Conservation (phyloP, 2,113 vertebrate genomes). For the Thymallus thymallus region DNA sequence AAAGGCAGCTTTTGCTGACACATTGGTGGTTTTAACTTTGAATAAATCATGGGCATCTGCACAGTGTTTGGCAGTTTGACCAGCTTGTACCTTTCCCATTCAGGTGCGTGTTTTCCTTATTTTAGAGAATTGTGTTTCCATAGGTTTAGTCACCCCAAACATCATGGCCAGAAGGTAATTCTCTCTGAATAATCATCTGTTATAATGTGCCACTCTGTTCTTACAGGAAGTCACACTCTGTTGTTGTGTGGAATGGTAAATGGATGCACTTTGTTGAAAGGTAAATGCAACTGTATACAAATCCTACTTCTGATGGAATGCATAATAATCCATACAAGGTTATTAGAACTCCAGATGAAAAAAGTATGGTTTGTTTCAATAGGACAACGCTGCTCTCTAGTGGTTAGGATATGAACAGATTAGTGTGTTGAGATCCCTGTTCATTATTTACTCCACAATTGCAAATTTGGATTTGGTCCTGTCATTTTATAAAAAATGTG, state of each 20-base stretch:
- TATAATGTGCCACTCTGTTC: not conserved
- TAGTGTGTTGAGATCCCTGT: not conserved
- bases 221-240: not conserved
- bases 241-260: not conserved
- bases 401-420: slow-evolving; percentile 28
- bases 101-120: too few relatives aligned
- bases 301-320: slow-evolving; percentile 58
- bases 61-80: too few relatives aligned
- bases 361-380: not conserved
- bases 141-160: not conserved
- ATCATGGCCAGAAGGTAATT: not conserved
- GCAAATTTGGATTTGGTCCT: not conserved
- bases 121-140: not conserved
- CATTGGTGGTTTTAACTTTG: too few relatives aligned
- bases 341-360: slow-evolving; percentile 35
- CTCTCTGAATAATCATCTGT: not conserved
- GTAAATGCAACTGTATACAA: slow-evolving; percentile 54
- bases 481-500: not conserved
- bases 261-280: not conserved
- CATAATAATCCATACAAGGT: slow-evolving; percentile 51
- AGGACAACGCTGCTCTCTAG: slow-evolving; percentile 53
- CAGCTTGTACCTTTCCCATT: too few relatives aligned
- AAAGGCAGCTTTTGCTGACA: not conserved
- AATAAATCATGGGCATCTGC: too few relatives aligned
- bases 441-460: too few relatives aligned